These are phyloP conservation scores for Bucco capensis DNA, from an alignment of 2,113 vertebrate genomes.

Conservation along the genomic window DNA sequence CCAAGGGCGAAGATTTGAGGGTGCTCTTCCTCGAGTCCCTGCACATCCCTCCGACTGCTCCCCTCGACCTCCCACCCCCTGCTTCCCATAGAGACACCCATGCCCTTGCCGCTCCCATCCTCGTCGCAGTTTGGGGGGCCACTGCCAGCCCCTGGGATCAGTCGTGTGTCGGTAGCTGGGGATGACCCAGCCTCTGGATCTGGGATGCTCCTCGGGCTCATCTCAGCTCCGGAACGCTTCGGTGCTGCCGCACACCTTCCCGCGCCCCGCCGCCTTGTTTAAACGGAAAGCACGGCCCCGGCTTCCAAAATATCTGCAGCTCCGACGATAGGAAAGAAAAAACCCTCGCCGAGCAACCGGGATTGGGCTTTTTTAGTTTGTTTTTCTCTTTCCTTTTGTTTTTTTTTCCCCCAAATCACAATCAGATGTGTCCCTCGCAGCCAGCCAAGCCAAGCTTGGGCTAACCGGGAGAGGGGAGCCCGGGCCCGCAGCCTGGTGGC, in stretches of 20 bases:
- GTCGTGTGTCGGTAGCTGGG: not conserved
- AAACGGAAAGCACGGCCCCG: not conserved
- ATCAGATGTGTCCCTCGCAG: conserved; percentile 15
- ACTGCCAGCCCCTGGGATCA: not conserved
- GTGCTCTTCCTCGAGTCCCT: not conserved
- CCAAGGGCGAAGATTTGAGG: not conserved
- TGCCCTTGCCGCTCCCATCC: not conserved
- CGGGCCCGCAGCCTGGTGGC: not conserved
- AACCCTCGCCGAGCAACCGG: not conserved
- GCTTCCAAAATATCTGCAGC: conserved; percentile 22
- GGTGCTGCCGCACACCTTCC: not conserved
- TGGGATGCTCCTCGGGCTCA: not conserved
- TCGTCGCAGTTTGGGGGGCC: not conserved
- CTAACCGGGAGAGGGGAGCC: not conserved
- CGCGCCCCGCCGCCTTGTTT: not conserved
- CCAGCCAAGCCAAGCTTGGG: not conserved
- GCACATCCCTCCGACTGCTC: not conserved
- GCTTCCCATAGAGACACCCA: not conserved
- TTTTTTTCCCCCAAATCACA: not conserved
- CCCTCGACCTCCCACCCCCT: no score
- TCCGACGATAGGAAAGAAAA: not conserved
- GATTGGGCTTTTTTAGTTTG: not conserved
- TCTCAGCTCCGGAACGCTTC: not conserved
- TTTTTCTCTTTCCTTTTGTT: not conserved
- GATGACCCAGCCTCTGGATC: not conserved